A percentile compares a stretch with the other conserved stretches of the same genome.
Evolutionary conservation across 2,113 vertebrate genomes (phyloP).

Genomic region (Apodemus speciosus): DNA sequence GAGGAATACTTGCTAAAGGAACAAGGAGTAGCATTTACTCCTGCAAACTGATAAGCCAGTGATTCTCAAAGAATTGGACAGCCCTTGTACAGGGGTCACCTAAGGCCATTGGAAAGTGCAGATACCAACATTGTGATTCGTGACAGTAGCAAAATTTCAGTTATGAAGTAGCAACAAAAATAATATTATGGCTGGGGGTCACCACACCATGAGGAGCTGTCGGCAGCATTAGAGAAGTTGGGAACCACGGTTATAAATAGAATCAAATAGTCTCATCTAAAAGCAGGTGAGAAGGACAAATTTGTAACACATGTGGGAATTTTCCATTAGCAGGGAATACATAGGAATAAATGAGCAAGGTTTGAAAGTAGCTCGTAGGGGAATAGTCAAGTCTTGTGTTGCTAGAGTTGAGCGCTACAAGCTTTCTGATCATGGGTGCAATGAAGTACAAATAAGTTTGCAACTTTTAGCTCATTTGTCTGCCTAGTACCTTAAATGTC

Average conservation of each 20-base stretch:
- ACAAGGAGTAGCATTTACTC: not conserved
- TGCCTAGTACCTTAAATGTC: not conserved
- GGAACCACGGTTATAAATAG: not conserved
- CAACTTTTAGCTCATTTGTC: not conserved
- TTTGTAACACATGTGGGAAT: not conserved
- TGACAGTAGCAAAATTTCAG: not conserved
- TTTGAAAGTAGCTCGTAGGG: not conserved
- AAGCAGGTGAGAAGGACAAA: not conserved
- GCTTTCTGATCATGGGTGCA: not conserved
- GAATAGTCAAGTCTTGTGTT: not conserved
- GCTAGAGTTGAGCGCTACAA: not conserved
- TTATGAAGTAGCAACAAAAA: not conserved
- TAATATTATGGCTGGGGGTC: not conserved
- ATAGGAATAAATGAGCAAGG: not conserved
- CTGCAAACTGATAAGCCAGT: not conserved
- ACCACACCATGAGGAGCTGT: not conserved
- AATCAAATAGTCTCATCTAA: not conserved
- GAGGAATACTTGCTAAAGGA: constrained; percentile 3
- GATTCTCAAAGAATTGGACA: no score
- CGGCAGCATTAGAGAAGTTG: not conserved
- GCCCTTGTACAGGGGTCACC: not conserved
- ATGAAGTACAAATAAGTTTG: no score
- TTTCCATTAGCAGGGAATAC: not conserved
- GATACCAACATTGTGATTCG: not conserved
- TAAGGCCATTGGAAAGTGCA: not conserved